These are phyloP conservation scores for Cabera pusaria DNA, from an alignment of 2,888 invertebrate species.

Conservation along the genomic window DNA sequence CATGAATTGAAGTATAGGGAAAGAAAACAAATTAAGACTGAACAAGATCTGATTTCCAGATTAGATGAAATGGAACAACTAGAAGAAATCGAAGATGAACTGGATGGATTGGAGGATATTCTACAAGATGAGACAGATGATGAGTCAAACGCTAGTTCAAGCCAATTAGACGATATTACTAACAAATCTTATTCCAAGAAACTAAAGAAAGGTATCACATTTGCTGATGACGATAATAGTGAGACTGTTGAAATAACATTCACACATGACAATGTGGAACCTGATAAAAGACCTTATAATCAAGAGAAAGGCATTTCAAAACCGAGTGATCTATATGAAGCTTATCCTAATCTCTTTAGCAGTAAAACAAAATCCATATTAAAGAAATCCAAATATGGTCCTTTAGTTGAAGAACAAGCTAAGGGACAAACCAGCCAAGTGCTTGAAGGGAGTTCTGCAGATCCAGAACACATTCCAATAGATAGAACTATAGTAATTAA, in stretches of 20 bases:
- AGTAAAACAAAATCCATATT: constrained; percentile 62
- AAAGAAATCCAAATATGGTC: constrained; percentile 60
- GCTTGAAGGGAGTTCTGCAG: constrained; percentile 3
- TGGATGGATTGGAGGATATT: constrained; percentile 66
- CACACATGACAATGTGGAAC: constrained; percentile 54
- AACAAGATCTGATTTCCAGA: constrained; percentile 69
- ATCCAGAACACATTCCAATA: constrained; percentile 15
- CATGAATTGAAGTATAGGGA: constrained; percentile 54
- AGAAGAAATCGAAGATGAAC: constrained; percentile 82
- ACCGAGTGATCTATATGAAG: constrained; percentile 72
- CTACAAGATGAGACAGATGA: constrained; percentile 22
- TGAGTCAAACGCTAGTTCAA: constrained; percentile 47
- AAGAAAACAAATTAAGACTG: constrained; percentile 47
- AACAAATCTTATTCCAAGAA: constrained; percentile 25
- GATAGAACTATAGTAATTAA: constrained; percentile 54
- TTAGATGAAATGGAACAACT: constrained; percentile 81
- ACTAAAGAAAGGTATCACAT: constrained; percentile 58
- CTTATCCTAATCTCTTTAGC: constrained; percentile 47
- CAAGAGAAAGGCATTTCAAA: constrained; percentile 57
- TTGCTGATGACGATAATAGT: constrained; percentile 65
- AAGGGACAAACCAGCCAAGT: constrained; percentile 6
- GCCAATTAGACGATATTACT: constrained; percentile 44
- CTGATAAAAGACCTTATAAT: constrained; percentile 46
- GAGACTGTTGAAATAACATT: constrained; percentile 64
- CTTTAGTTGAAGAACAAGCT: constrained; percentile 7